A percentile compares a stretch with the other conserved stretches of the same genome.
Conservation (phyloP, 2,888 invertebrate species). For the Mimumesa dahlbomi region DNA sequence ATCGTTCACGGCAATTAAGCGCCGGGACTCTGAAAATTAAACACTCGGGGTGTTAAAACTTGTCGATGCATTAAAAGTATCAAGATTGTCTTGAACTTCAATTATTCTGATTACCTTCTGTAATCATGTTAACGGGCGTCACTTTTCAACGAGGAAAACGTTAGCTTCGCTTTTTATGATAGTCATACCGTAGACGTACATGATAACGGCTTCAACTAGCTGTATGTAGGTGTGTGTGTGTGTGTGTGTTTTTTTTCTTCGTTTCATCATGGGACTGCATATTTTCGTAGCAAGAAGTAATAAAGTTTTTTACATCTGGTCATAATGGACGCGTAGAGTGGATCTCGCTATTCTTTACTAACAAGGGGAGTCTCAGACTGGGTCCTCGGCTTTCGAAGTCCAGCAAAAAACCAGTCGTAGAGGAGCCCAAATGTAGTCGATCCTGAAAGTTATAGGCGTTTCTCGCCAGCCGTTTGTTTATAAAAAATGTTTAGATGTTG, state of each 20-base stretch:
- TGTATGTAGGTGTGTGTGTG: not conserved
- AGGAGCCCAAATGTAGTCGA: too few species aligned
- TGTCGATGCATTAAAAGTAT: constrained; percentile 11
- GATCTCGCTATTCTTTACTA: constrained; percentile 7
- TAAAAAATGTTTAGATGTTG: too few species aligned
- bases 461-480: not conserved
- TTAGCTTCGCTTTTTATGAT: constrained; percentile 6
- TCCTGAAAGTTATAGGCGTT: too few species aligned
- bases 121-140: constrained; percentile 1
- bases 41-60: not conserved
- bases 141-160: constrained; percentile 6
- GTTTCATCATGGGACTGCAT: not conserved
- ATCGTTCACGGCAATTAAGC: not conserved
- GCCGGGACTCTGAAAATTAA: not conserved
- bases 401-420: too few species aligned
- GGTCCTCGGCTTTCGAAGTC: too few species aligned
- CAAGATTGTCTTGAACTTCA: constrained; percentile 3
- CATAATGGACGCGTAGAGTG: constrained; percentile 5
- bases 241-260: not conserved
- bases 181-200: not conserved
- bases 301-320: constrained; percentile 28
- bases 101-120: constrained; percentile 2
- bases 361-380: constrained; percentile 6
- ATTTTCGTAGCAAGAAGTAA: constrained; percentile 10
- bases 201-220: not conserved